Percentiles rank a stretch among this genome's conserved stretches.
phyloP scores from a whole-genome alignment of 1,140 invertebrate genomes.

The Drosophila rhopaloa region DNA sequence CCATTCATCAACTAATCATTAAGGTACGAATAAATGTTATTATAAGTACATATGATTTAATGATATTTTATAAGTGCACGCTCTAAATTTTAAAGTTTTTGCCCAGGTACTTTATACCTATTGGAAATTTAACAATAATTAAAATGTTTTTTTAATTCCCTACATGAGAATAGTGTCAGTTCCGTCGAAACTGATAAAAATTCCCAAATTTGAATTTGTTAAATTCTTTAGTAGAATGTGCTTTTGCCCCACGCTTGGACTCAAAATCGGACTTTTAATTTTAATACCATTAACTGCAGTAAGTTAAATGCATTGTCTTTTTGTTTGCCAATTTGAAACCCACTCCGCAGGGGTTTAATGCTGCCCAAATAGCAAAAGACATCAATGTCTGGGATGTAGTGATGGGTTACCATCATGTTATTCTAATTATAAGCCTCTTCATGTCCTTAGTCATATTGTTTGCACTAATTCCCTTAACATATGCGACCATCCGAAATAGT shows the following conservation, averaged over 20 bases:
- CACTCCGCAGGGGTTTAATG: neutral
- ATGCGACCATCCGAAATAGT: neutral
- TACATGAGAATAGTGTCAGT: neutral
- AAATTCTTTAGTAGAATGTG: neutral
- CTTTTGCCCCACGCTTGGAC: conserved; percentile 2
- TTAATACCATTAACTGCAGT: conserved; percentile 1
- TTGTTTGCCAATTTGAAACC: too few relatives aligned
- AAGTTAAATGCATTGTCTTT: neutral
- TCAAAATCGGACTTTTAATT: conserved; percentile 2
- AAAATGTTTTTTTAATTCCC: too few relatives aligned
- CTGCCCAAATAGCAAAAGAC: neutral
- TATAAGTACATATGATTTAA: too few relatives aligned
- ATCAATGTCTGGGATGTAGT: neutral
- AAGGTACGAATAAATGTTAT: too few relatives aligned
- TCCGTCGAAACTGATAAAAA: neutral
- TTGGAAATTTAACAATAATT: too few relatives aligned
- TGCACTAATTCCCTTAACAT: neutral
- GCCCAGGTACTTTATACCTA: too few relatives aligned
- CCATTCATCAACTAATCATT: too few relatives aligned
- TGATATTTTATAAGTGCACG: too few relatives aligned
- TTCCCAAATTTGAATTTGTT: neutral
- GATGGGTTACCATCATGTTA: neutral
- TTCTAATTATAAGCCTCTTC: neutral
- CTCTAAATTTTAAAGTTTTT: neutral
- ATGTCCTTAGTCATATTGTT: neutral